Conservation (phyloP, 1,140 invertebrate genomes). For the Cylas formicarius region DNA sequence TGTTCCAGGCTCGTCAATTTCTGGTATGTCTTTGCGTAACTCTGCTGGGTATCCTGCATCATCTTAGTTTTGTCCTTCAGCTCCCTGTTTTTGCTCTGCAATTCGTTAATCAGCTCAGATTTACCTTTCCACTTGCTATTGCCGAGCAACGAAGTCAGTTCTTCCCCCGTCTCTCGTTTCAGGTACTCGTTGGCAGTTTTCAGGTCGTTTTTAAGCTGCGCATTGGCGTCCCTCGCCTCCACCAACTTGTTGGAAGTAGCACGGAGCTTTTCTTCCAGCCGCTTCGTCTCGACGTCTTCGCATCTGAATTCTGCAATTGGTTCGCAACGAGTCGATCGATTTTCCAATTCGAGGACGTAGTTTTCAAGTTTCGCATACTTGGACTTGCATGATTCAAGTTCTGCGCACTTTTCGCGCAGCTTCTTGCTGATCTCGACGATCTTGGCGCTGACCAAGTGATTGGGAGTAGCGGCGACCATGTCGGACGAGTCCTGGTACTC, state of each 20-base stretch:
- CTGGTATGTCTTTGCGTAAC: slow-evolving; percentile 3
- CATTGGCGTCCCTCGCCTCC: slow-evolving; percentile 57
- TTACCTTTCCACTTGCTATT: slow-evolving; percentile 55
- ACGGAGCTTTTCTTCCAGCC: slow-evolving; percentile 53
- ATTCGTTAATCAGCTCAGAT: slow-evolving; percentile 58
- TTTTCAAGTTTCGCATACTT: slow-evolving; percentile 39
- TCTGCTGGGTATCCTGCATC: slow-evolving; percentile 22
- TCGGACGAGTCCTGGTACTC: no score
- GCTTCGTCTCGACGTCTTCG: slow-evolving; percentile 50
- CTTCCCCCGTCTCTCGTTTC: slow-evolving; percentile 60
- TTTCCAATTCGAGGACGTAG: slow-evolving; percentile 30
- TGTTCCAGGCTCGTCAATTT: slow-evolving; percentile 32
- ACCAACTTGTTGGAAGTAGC: slow-evolving; percentile 54
- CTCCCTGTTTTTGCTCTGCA: slow-evolving; percentile 58
- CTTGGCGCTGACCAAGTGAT: slow-evolving; percentile 37
- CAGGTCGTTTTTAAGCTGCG: slow-evolving; percentile 56
- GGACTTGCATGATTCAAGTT: slow-evolving; percentile 41
- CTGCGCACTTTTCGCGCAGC: slow-evolving; percentile 42
- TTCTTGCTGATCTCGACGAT: slow-evolving; percentile 46
- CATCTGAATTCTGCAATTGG: slow-evolving; percentile 22
- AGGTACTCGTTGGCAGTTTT: slow-evolving; percentile 55
- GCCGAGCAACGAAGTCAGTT: slow-evolving; percentile 29
- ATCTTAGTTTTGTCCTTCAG: slow-evolving; percentile 50
- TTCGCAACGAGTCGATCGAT: slow-evolving; percentile 12
- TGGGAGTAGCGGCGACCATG: no score